Evolutionary conservation across 2,888 invertebrate genomes (phyloP).

Genomic region (Netelia fuscicornis): DNA sequence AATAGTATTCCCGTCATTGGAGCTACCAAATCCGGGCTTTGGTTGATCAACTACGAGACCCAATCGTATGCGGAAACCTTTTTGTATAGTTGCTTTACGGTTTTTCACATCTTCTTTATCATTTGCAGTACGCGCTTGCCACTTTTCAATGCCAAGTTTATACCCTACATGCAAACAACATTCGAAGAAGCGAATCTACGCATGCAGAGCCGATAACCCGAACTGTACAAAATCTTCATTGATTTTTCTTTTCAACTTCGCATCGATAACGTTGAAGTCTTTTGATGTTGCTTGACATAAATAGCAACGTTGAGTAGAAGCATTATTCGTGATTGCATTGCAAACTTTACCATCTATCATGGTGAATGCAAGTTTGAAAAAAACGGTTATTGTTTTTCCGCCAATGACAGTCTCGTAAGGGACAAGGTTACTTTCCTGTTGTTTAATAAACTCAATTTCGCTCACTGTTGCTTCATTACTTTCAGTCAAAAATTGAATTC

Average conservation of each 20-base stretch:
- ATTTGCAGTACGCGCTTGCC: not conserved
- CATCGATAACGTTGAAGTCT: not conserved
- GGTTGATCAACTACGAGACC: slow-evolving; percentile 1
- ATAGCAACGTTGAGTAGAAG: slow-evolving; percentile 58
- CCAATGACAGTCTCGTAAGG: not conserved
- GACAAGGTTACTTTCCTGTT: not conserved
- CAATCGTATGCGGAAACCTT: not conserved
- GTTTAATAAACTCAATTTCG: not conserved
- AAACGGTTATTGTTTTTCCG: slow-evolving; percentile 44
- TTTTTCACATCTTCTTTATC: not conserved
- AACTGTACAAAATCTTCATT: not conserved
- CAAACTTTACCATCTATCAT: slow-evolving; percentile 66
- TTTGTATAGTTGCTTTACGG: not conserved
- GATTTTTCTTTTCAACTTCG: not conserved
- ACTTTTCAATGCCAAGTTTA: not conserved
- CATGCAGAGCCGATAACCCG: not conserved
- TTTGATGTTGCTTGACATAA: slow-evolving; percentile 49
- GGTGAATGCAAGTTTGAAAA: slow-evolving; percentile 60
- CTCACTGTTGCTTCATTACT: not conserved
- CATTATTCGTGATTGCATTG: slow-evolving; percentile 52
- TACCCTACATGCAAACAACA: not conserved
- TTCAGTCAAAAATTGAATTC: not conserved
- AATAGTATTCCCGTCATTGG: not conserved
- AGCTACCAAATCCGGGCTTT: not conserved
- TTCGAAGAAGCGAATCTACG: slow-evolving; percentile 12